Evolutionary conservation across 1,140 invertebrate genomes (phyloP), one percentile per base, ranked within the genome.

Genomic region (Pinna nobilis): DNA sequence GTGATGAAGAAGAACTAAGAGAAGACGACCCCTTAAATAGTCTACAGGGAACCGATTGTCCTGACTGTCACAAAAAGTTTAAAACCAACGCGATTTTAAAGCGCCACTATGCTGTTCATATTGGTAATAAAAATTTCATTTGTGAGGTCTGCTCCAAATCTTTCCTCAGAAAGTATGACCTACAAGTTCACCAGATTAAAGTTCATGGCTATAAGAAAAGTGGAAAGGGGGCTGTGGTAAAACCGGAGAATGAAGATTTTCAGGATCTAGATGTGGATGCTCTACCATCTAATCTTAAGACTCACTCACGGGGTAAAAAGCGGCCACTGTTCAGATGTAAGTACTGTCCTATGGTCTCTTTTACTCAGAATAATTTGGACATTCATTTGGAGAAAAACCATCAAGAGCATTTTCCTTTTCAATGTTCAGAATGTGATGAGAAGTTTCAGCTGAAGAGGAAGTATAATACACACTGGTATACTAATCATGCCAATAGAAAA

Each of bases 111-210:
- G 32, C 37, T 18, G 59, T 69, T 18, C 66, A 69, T 44, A n/a
- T 57, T 13, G 66, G 66, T 5, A 55, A 57, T 6, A 53, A 57
- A 30, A 30, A 39, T 11, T 69, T 69, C 25, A 59, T 59, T 6
- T 69, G 66, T 59, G 55, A 69, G 32, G 55, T 69, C 15, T 69
- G 66, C 15, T 57, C 51, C 1, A 69, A 69, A 33, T 44, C 20
- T 32, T 69, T 69, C 33, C 28, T 69, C 3, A 37, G 66, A 7
- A 69, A 69, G 28, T 69, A 69, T 20, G 66, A 69, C 39, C 37
- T 69, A 39, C 66, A 69, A n/a, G 59, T 69, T 44, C 66, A 69
- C 35, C 51, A 57, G 53, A 59, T 69, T 6, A 39, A 57, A n/a
- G 51, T 53, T 33, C 66, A 69, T 20, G 51, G 51, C 7, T 69